Evolutionary conservation across 2,888 invertebrate genomes (phyloP).

Genomic region (Pomacea canaliculata): DNA sequence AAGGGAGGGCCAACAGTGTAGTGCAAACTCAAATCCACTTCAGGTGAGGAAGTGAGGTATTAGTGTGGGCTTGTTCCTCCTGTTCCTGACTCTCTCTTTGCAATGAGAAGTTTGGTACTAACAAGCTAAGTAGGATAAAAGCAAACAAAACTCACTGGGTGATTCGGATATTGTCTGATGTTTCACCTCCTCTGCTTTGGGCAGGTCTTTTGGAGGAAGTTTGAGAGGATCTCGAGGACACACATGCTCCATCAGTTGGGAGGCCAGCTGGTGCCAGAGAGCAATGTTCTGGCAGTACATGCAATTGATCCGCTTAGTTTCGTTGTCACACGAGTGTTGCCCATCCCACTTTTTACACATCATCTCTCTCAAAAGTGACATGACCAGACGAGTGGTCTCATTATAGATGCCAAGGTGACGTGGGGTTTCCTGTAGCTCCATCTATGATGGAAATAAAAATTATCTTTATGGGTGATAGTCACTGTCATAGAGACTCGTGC

Average conservation of each 20-base stretch:
- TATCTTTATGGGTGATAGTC: no score
- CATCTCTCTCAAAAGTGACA: slow-evolving; percentile 82
- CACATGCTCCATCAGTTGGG: slow-evolving; percentile 60
- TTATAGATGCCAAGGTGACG: slow-evolving; percentile 84
- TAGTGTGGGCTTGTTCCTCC: no score
- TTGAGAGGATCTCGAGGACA: slow-evolving; percentile 63
- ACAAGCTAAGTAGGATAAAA: no score
- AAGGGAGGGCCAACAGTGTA: no score
- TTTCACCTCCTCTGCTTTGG: slow-evolving; percentile 65
- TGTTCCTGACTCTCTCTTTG: no score
- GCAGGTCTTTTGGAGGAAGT: slow-evolving; percentile 65
- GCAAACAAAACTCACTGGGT: slow-evolving; percentile 6
- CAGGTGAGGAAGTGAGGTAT: no score
- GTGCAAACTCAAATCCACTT: no score
- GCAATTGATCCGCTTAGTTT: slow-evolving; percentile 78
- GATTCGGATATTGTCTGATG: slow-evolving; percentile 30
- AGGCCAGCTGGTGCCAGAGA: slow-evolving; percentile 89
- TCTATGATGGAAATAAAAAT: slow-evolving; percentile 70
- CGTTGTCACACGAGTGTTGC: slow-evolving; percentile 73
- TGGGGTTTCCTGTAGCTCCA: slow-evolving; percentile 88
- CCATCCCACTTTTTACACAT: slow-evolving; percentile 82
- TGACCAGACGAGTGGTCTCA: slow-evolving; percentile 77
- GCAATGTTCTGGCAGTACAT: slow-evolving; percentile 86
- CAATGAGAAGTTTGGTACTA: no score
- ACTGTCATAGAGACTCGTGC: no score